Conservation (phyloP, 2,797 vertebrate genomes). For the Fistularia tabacaria region DNA sequence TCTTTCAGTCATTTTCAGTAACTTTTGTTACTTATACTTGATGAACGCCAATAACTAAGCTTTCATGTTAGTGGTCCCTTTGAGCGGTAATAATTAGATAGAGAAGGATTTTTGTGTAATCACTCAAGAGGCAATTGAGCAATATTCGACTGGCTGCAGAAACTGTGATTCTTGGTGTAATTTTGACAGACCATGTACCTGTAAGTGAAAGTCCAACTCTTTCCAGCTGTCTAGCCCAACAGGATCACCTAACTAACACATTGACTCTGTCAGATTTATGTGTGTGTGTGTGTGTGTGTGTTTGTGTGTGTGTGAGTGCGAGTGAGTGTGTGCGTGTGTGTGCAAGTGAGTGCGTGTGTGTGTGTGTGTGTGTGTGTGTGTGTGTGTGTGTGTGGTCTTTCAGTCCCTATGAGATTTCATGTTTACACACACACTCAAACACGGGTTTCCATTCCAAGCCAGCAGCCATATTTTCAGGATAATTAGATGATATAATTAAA, state of each 20-base stretch:
- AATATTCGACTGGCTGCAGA: constrained; percentile 76
- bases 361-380: no score
- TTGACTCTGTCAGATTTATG: constrained; percentile 32
- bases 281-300: no score
- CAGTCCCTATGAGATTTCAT: constrained; percentile 1
- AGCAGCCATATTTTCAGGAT: constrained; percentile 21
- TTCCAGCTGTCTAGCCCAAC: constrained; percentile 24
- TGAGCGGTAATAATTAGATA: constrained; percentile 49
- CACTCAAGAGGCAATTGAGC: constrained; percentile 59
- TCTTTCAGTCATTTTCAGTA: background rate
- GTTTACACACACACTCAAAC: constrained; percentile 19
- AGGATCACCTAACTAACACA: constrained; percentile 22
- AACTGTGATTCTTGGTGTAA: constrained; percentile 75
- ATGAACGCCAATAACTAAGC: constrained; percentile 32
- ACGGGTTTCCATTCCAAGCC: constrained; percentile 12
- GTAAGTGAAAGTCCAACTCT: constrained; percentile 51
- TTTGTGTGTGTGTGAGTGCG: no score
- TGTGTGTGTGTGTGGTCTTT: no score
- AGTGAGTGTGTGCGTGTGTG: no score
- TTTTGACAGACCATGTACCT: constrained; percentile 48
- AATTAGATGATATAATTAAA: constrained; percentile 13
- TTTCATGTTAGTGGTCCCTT: constrained; percentile 35
- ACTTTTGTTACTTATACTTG: constrained; percentile 26
- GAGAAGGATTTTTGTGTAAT: constrained; percentile 50
- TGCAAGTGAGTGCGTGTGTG: no score